A percentile compares a stretch with the other conserved stretches of the same genome.
phyloP scores from a whole-genome alignment of 2,797 vertebrate genomes.

The Cossypha niveicapilla region DNA sequence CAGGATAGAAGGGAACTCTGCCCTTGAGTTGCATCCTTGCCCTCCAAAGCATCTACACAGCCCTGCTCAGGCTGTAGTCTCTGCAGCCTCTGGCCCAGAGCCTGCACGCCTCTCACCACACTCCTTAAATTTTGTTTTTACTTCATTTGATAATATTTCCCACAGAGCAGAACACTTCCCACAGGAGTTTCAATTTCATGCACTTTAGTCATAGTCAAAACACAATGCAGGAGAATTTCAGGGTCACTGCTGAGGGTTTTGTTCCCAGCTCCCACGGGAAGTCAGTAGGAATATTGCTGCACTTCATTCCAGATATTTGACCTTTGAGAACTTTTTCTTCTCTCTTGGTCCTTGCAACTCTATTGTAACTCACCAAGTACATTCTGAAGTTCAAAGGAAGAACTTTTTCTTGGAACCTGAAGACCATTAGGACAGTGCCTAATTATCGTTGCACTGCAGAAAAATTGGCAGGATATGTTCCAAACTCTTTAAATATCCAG shows the following conservation, averaged over 20 bases:
- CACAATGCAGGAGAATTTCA: not conserved
- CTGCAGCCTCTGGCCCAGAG: not conserved
- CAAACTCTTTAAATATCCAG: not conserved
- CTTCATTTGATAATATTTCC: not conserved
- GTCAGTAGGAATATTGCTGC: not conserved
- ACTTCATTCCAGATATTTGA: not conserved
- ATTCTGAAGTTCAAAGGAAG: not conserved
- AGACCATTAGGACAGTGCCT: not conserved
- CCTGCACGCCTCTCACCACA: fast-evolving
- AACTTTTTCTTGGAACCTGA: not conserved
- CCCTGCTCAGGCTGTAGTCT: fast-evolving
- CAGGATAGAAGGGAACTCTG: fast-evolving
- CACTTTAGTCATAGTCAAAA: not conserved
- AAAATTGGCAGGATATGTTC: not conserved
- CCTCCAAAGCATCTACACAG: not conserved
- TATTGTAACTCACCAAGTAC: not conserved
- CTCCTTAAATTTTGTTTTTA: not conserved
- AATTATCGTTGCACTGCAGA: not conserved
- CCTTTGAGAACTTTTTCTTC: not conserved
- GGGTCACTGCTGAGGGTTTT: not conserved
- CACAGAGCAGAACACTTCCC: not conserved
- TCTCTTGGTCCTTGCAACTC: not conserved
- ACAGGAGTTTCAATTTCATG: not conserved
- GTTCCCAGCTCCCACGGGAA: not conserved
- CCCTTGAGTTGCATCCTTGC: not conserved